phyloP scores from a whole-genome alignment of 2,113 vertebrate genomes.

The Ranitomeya variabilis region DNA sequence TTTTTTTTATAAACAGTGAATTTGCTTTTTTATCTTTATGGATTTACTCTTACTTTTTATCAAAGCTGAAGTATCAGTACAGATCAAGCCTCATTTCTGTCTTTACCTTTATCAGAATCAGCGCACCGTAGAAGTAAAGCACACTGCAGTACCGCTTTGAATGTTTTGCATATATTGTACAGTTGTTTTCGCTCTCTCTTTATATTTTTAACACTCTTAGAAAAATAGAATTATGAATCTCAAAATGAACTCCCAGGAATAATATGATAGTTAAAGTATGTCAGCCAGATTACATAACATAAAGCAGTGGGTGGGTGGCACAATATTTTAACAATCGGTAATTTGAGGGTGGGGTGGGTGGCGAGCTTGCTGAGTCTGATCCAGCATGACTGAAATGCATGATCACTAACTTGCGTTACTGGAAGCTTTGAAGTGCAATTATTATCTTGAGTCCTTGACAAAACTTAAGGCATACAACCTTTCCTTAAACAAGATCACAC shows the following conservation, averaged over 20 bases:
- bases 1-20: too few relatives aligned
- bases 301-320: constrained; percentile 36
- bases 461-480: not conserved
- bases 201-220: not conserved
- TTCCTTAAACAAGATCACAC: not conserved
- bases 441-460: not conserved
- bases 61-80: not conserved
- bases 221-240: not conserved
- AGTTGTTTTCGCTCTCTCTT: not conserved
- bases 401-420: constrained; percentile 8
- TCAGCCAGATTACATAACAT: constrained; percentile 20
- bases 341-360: constrained; percentile 42
- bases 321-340: constrained; percentile 41
- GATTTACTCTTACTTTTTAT: too few relatives aligned
- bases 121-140: too few relatives aligned
- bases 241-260: constrained; percentile 1
- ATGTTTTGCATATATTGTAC: not conserved
- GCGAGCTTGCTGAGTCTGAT: constrained; percentile 31
- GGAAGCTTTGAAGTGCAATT: not conserved
- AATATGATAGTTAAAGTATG: not conserved
- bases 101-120: too few relatives aligned
- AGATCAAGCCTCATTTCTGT: not conserved
- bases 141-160: not conserved
- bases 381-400: constrained; percentile 34
- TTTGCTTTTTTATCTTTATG: too few relatives aligned